These are phyloP conservation scores for Coecobrya sp. DNA, from an alignment of 2,888 invertebrate genomes.

Conservation along the genomic window DNA sequence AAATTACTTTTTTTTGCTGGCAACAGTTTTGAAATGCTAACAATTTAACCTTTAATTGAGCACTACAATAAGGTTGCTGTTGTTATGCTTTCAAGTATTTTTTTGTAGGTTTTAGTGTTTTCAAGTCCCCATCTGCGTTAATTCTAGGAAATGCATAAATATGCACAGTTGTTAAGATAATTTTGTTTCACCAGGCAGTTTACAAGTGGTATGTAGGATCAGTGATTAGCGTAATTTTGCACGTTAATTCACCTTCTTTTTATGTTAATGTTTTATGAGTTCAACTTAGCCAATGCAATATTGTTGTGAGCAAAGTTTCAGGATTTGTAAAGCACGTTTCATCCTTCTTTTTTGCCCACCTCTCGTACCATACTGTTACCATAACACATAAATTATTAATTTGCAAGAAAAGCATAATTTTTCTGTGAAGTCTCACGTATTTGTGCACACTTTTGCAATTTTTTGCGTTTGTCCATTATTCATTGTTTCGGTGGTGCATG, in stretches of 20 bases:
- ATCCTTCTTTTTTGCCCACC: background rate
- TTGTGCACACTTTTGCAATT: background rate
- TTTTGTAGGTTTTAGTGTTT: too few relatives aligned
- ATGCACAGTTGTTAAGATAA: background rate
- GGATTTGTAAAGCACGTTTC: background rate
- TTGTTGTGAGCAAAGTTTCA: background rate
- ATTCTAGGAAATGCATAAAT: background rate
- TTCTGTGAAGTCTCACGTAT: background rate
- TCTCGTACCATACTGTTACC: too few relatives aligned
- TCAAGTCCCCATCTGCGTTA: background rate
- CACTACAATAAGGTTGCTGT: slow-evolving; percentile 31
- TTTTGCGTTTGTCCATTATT: slow-evolving; percentile 6
- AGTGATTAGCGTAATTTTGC: slow-evolving; percentile 5
- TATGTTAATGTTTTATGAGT: background rate
- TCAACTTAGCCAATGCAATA: background rate
- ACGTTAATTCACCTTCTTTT: background rate
- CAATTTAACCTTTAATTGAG: slow-evolving; percentile 63
- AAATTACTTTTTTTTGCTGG: background rate
- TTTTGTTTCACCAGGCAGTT: background rate
- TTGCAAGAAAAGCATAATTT: background rate
- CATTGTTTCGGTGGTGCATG: background rate
- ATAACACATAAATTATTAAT: slow-evolving; percentile 4
- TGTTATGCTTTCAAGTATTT: background rate
- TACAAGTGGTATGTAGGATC: background rate
- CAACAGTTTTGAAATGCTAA: background rate